Percentiles rank a stretch among this genome's conserved stretches.
phyloP scores from a whole-genome alignment of 2,888 invertebrate genomes.

The Clitarchus hookeri region DNA sequence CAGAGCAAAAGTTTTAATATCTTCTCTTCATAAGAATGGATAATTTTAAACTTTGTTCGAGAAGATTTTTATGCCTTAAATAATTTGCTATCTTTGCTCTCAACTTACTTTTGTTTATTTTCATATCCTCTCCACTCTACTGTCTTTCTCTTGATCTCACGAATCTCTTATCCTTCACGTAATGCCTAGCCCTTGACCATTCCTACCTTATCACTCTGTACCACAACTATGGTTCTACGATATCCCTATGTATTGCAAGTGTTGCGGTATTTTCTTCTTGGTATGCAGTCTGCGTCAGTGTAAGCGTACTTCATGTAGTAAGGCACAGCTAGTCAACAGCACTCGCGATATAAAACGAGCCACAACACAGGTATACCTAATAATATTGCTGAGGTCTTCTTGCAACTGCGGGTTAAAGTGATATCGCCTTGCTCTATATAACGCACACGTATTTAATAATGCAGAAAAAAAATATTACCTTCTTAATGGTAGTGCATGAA shows the following conservation, averaged over 20 bases:
- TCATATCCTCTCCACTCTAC: not conserved
- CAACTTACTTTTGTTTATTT: not conserved
- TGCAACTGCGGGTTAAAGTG: not conserved
- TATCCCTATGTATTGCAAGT: not conserved
- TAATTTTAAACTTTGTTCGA: not conserved
- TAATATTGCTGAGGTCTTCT: not conserved
- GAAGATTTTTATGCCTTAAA: not conserved
- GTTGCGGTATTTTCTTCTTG: not conserved
- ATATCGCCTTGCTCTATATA: not conserved
- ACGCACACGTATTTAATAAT: not conserved
- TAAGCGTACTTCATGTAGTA: not conserved
- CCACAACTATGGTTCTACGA: not conserved
- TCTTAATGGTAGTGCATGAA: too few species aligned
- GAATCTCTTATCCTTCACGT: slow-evolving; percentile 2
- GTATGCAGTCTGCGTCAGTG: not conserved
- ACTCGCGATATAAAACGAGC: slow-evolving; percentile 28
- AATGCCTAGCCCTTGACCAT: not conserved
- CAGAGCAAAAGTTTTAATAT: too few species aligned
- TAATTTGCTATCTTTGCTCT: not conserved
- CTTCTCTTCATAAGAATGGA: too few species aligned
- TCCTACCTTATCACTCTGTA: not conserved
- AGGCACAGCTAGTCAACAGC: not conserved
- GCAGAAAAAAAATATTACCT: too few species aligned
- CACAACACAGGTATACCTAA: slow-evolving; percentile 36
- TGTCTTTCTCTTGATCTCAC: not conserved